Base-by-base conservation (phyloP, 2,113 vertebrate genomes). In the Tretioscincus oriximinensis region DNA sequence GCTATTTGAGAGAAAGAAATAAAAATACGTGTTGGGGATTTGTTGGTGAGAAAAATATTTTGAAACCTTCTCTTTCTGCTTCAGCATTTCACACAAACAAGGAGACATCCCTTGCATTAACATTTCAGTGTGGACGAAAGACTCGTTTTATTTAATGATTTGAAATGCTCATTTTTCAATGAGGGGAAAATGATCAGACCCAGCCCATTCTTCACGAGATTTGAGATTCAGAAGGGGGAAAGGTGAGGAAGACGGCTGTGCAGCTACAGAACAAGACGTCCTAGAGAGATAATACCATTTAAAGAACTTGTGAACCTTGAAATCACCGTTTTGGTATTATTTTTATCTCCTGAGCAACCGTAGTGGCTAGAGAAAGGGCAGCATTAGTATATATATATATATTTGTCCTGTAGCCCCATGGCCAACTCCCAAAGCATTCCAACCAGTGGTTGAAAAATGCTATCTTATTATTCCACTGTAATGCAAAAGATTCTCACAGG, bases 181-280 rank as follows among this genome's bases (percentile, higher is more conserved):
- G 95, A 96, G 95, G 93, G 96, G 95, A 96, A 96, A 96, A 96
- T 94, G 95, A 96, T 92, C 96, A 96, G 96, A 95, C 94, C 95
- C 95, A 95, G 95, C 95, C 95, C 95, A 95, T 95, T 85, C 94
- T 93, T 91, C 92, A 95, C 86, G 80, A 88, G 88, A 90, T 74
- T 92, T 76, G 82, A 82, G 72, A 83, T 90, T 93, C 92, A 91
- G 63, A 74, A 83, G 72, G 35, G 74, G 63, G 29, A 7, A 18
- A 31, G 51, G 16, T 64, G 49, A 18, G 16, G 21, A 49, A 5
- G 28, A 73, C 86, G n/a, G 84, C 91, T 91, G 89, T 31, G 66
- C 73, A 35, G 9, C 5, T n/a, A 58, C 73, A 81, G 81, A 29
- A 93, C 88, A 68, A 85, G 63, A 75, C 86, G 69, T 79, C 89